phyloP scores from a whole-genome alignment of 1,140 invertebrate species.

The Camponotus vicinus region DNA sequence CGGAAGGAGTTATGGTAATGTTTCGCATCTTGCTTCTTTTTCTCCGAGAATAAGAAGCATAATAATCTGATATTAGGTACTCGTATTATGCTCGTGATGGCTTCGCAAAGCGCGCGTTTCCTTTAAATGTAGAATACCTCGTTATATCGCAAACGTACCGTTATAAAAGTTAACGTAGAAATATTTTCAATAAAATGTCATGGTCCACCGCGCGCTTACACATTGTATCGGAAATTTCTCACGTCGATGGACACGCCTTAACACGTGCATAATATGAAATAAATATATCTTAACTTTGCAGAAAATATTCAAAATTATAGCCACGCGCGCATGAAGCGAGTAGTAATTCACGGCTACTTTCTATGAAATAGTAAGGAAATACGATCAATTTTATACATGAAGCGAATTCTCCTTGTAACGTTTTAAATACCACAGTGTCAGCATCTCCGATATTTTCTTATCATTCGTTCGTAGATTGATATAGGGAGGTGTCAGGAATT shows the following conservation, averaged over 20 bases:
- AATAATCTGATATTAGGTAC: constrained; percentile 27
- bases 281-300: constrained; percentile 40
- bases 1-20: neutral
- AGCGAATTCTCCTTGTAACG: neutral
- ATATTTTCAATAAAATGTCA: constrained; percentile 55
- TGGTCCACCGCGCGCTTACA: constrained; percentile 38
- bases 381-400: neutral
- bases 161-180: constrained; percentile 34
- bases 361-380: constrained; percentile 31
- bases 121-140: neutral
- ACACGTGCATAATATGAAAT: constrained; percentile 43
- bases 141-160: constrained; percentile 8
- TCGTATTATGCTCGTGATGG: constrained; percentile 18
- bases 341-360: constrained; percentile 38
- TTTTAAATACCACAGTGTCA: neutral
- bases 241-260: constrained; percentile 53
- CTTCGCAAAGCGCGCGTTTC: neutral
- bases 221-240: constrained; percentile 58
- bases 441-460: neutral
- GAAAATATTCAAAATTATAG: constrained; percentile 41
- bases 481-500: neutral
- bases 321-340: neutral
- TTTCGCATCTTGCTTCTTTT: neutral
- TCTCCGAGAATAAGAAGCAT: neutral
- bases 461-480: neutral